phyloP scores from a whole-genome alignment of 2,797 vertebrate genomes.

The Thripadectes ignobilis region DNA sequence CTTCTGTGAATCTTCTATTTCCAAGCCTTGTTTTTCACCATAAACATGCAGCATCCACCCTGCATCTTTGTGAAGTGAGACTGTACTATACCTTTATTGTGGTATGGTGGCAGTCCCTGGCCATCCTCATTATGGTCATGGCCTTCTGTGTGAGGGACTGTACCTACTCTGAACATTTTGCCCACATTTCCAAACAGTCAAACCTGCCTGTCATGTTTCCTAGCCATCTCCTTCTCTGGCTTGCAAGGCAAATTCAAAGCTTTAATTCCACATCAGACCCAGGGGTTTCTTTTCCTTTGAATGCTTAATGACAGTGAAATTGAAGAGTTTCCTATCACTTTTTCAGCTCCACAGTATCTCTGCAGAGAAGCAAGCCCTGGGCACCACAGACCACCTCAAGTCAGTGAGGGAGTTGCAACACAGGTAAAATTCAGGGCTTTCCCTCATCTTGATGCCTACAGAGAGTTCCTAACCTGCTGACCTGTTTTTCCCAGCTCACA shows the following conservation, averaged over 20 bases:
- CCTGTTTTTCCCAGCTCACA: background rate
- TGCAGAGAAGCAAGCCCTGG: background rate
- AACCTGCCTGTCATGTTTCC: background rate
- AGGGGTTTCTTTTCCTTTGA: background rate
- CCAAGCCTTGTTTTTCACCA: background rate
- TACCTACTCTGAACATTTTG: background rate
- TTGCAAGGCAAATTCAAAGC: background rate
- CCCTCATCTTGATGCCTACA: background rate
- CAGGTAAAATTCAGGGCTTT: background rate
- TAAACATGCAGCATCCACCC: background rate
- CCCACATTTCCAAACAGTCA: fast-evolving
- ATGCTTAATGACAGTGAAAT: background rate
- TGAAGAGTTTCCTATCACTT: background rate
- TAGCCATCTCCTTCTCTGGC: background rate
- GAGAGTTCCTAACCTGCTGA: background rate
- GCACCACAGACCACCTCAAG: fast-evolving
- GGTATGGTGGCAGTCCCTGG: background rate
- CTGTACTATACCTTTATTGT: background rate
- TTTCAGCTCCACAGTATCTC: background rate
- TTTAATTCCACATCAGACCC: background rate
- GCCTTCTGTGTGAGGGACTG: background rate
- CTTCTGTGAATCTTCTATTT: background rate
- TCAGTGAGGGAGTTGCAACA: background rate
- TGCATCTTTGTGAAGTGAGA: background rate
- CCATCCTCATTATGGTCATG: background rate